Evolutionary conservation across 2,797 vertebrate genomes (phyloP).

Genomic region (Eospalax fontanierii): DNA sequence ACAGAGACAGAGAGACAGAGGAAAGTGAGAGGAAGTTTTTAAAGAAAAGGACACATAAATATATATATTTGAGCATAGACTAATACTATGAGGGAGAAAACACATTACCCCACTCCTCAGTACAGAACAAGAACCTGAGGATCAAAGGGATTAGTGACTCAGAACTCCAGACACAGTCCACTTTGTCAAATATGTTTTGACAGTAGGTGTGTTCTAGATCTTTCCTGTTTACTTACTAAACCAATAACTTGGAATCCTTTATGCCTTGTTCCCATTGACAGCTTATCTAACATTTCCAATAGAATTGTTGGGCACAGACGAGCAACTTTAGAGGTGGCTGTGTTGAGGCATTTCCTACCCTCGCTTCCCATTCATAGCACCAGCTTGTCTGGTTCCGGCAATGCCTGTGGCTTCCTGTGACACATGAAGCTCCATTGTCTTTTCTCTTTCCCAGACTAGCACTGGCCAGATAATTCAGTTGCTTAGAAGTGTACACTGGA

Average conservation of each 20-base stretch:
- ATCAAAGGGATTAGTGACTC: not conserved
- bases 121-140: not conserved
- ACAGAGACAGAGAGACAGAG: not conserved
- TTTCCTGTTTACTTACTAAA: constrained; percentile 10
- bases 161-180: not conserved
- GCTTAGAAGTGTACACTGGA: not conserved
- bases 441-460: not conserved
- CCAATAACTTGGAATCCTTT: not conserved
- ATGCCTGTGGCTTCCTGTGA: not conserved
- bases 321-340: not conserved
- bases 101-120: not conserved
- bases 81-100: not conserved
- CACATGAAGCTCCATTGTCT: not conserved
- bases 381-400: not conserved
- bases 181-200: constrained; percentile 26
- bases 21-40: not conserved
- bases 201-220: not conserved
- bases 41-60: not conserved
- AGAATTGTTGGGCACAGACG: not conserved
- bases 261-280: not conserved
- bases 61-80: not conserved
- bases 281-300: not conserved
- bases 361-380: not conserved
- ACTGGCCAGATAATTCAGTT: not conserved
- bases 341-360: too few species aligned